Conservation (phyloP, 2,113 vertebrate species). For the Platanista minor region DNA sequence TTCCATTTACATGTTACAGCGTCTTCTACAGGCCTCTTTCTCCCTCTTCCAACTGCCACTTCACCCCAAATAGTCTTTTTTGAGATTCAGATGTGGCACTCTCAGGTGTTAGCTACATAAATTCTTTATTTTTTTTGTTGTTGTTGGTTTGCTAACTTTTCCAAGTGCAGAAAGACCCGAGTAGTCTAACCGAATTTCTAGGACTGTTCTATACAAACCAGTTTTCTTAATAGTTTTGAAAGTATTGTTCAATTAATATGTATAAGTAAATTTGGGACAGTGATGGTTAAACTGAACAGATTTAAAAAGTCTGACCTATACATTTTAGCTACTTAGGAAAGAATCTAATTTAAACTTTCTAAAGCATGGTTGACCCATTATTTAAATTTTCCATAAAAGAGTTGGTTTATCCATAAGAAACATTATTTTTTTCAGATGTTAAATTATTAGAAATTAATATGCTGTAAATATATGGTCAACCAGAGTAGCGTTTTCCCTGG, state of each 20-base stretch:
- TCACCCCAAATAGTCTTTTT: neutral
- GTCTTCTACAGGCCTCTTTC: neutral
- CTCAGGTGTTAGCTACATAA: neutral
- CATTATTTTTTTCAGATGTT: neutral
- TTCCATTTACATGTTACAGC: neutral
- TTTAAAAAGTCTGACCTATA: neutral
- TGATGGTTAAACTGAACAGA: neutral
- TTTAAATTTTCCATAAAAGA: neutral
- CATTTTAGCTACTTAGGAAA: neutral
- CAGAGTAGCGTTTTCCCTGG: neutral
- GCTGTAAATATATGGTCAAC: neutral
- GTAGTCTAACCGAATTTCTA: neutral
- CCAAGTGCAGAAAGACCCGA: neutral
- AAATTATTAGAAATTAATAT: conserved; percentile 10
- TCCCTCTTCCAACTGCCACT: neutral
- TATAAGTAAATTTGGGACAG: neutral
- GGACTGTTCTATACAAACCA: neutral
- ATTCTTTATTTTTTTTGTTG: neutral
- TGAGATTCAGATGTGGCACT: neutral
- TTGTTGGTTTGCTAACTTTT: neutral
- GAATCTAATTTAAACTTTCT: neutral
- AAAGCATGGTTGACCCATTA: neutral
- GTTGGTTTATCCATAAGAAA: neutral
- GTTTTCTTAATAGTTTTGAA: neutral
- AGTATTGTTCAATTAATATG: neutral